These are phyloP conservation scores for Allophyes oxyacanthae DNA, from an alignment of 2,888 invertebrate genomes.

Conservation along the genomic window DNA sequence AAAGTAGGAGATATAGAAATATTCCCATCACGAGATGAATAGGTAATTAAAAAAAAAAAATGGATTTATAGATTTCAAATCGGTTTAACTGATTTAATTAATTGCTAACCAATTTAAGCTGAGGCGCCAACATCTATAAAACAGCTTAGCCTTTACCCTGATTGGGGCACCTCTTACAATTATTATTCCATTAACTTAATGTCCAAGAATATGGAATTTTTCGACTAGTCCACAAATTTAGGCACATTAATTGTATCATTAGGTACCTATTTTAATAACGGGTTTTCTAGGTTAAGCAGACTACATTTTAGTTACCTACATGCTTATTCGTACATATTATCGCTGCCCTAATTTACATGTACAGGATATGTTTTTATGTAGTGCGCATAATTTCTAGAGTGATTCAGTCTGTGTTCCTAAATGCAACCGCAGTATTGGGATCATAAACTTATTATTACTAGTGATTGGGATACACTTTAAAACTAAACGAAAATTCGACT, in stretches of 20 bases:
- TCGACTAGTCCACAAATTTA: slow-evolving; percentile 15
- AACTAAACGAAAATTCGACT: no score
- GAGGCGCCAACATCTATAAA: slow-evolving; percentile 54
- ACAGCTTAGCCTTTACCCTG: slow-evolving; percentile 52
- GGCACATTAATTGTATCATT: slow-evolving; percentile 34
- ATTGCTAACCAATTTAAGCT: slow-evolving; percentile 45
- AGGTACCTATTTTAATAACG: slow-evolving; percentile 5
- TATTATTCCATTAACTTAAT: slow-evolving; percentile 51
- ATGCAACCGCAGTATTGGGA: no score
- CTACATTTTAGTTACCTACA: slow-evolving; percentile 24
- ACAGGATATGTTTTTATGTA: no score
- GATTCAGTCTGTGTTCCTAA: no score
- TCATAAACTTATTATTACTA: no score
- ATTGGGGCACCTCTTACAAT: slow-evolving; percentile 49
- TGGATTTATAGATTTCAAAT: slow-evolving; percentile 25
- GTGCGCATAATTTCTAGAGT: no score
- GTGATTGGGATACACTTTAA: no score
- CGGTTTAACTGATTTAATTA: slow-evolving; percentile 43
- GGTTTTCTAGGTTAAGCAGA: slow-evolving; percentile 8
- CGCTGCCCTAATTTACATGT: slow-evolving; percentile 10
- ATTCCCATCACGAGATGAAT: background rate
- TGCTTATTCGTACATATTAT: no score
- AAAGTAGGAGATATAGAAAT: background rate
- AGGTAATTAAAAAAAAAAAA: background rate
- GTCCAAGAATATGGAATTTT: slow-evolving; percentile 37